phyloP scores from a whole-genome alignment of 1,140 invertebrate genomes.

The Cyclina sinensis region DNA sequence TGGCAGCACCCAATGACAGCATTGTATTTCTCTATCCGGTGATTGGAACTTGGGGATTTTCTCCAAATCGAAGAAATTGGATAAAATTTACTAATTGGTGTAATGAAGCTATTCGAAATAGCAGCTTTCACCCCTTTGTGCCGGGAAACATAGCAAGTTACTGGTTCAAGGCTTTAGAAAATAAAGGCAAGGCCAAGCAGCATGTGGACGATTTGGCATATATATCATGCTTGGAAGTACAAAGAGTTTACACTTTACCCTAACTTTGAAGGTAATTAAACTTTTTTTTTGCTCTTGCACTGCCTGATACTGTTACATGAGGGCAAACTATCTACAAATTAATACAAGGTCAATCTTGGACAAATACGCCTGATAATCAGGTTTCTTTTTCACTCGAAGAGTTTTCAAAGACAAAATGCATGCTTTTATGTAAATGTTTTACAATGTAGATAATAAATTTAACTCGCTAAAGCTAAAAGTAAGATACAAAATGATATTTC shows the following conservation, averaged over 20 bases:
- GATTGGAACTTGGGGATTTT: constrained; percentile 77
- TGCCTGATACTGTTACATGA: no score
- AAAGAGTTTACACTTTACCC: constrained; percentile 64
- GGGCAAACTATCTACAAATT: no score
- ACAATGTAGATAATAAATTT: no score
- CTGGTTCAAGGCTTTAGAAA: constrained; percentile 69
- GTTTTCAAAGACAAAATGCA: no score
- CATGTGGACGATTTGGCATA: constrained; percentile 81
- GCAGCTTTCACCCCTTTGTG: constrained; percentile 70
- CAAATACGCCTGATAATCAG: no score
- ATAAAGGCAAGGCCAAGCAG: constrained; percentile 59
- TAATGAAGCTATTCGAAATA: constrained; percentile 23
- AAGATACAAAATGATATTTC: no score
- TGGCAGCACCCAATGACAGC: not conserved
- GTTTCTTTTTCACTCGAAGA: no score
- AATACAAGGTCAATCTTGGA: no score
- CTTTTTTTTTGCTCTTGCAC: no score
- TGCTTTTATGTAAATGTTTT: no score
- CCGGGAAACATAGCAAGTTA: constrained; percentile 69
- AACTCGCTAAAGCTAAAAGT: no score
- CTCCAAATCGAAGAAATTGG: constrained; percentile 77
- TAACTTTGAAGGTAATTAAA: constrained; percentile 56
- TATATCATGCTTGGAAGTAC: constrained; percentile 71
- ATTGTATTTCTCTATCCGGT: constrained; percentile 64
- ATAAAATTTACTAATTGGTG: constrained; percentile 76